phyloP scores from a whole-genome alignment of 2,888 invertebrate genomes.

The Apotomis turbidana region DNA sequence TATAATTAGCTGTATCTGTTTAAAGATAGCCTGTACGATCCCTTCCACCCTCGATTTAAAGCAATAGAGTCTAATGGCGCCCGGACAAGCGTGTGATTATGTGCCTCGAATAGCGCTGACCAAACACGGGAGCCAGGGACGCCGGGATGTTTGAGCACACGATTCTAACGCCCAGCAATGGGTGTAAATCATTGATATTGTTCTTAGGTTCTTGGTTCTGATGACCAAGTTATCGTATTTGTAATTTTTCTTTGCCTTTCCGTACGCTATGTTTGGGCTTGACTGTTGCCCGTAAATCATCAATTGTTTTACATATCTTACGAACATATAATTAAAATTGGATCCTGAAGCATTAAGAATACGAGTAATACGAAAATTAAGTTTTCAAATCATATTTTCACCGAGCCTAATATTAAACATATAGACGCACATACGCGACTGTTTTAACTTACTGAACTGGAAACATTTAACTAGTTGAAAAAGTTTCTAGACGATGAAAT shows the following conservation, averaged over 20 bases:
- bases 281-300: too few species aligned
- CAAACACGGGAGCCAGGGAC: background rate
- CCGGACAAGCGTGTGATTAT: constrained; percentile 12
- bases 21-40: constrained; percentile 11
- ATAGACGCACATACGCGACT: background rate
- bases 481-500: constrained; percentile 22
- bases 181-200: constrained; percentile 1
- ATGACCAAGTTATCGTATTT: background rate
- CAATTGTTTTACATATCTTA: too few species aligned
- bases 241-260: too few species aligned
- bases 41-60: constrained; percentile 17
- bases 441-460: background rate
- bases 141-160: background rate
- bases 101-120: background rate
- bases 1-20: constrained; percentile 21
- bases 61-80: constrained; percentile 13
- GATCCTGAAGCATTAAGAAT: too few species aligned
- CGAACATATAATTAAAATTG: too few species aligned
- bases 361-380: too few species aligned
- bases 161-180: background rate
- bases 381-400: too few species aligned
- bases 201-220: background rate
- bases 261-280: too few species aligned
- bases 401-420: background rate
- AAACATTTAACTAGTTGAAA: constrained; percentile 3